Conservation (phyloP, 2,797 vertebrate genomes). For the Enteromius viviparus region DNA sequence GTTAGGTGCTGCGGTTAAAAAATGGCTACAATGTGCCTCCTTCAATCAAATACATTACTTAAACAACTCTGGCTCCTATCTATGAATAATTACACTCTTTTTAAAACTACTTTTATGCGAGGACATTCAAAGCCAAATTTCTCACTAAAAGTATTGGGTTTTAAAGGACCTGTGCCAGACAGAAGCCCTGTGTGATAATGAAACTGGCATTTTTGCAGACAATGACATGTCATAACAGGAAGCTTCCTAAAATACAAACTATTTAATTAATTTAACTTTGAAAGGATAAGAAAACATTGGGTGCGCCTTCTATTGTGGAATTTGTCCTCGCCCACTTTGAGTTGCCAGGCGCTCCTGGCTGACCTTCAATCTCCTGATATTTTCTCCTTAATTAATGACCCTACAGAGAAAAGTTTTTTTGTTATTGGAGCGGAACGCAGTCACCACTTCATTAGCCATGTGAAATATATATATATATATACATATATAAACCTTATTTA, state of each 20-base stretch:
- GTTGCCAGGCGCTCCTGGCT: conserved; percentile 10
- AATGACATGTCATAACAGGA: conserved; percentile 34
- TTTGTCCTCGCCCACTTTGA: conserved; percentile 7
- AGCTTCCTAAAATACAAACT: conserved; percentile 35
- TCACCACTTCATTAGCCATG: not conserved
- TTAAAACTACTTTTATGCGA: not conserved
- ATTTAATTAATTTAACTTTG: conserved; percentile 35
- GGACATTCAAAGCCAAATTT: not conserved
- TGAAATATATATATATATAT: not conserved
- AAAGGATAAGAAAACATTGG: conserved; percentile 2
- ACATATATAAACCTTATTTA: too few species aligned
- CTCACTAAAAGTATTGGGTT: not conserved
- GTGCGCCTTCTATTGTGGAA: conserved; percentile 15
- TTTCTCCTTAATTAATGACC: not conserved
- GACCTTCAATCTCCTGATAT: not conserved
- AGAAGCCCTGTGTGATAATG: not conserved
- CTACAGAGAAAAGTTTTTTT: not conserved
- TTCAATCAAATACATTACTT: not conserved
- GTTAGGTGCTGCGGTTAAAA: not conserved
- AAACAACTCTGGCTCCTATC: not conserved
- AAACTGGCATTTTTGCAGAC: conserved; percentile 21
- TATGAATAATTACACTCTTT: not conserved
- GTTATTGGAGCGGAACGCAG: not conserved
- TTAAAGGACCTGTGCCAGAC: not conserved
- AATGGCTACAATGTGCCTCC: not conserved